Evolutionary conservation across 2,113 vertebrate species (phyloP).

Genomic region (Dendrocopos noguchii): DNA sequence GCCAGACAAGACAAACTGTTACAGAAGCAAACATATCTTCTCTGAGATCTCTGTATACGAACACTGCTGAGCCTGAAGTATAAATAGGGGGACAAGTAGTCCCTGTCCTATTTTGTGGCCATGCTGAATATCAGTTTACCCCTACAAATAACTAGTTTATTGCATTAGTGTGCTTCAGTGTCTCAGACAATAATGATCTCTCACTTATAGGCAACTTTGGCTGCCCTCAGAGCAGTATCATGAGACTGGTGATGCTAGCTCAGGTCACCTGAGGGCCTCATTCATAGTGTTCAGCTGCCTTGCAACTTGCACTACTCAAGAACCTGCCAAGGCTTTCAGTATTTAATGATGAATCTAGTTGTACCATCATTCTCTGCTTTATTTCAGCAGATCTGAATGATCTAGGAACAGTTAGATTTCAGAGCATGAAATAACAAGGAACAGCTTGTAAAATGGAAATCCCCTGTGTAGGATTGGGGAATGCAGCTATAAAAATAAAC

Average conservation of each 20-base stretch:
- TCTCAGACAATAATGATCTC: background rate
- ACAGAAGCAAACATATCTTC: background rate
- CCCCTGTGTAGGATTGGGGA: background rate
- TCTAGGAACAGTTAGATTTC: background rate
- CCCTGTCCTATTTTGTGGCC: background rate
- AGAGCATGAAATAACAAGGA: background rate
- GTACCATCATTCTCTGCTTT: background rate
- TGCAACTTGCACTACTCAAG: background rate
- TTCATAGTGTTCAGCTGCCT: background rate
- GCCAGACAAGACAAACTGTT: background rate
- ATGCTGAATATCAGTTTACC: background rate
- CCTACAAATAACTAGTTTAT: background rate
- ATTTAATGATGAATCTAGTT: background rate
- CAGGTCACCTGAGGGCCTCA: background rate
- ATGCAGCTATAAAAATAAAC: background rate
- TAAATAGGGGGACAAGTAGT: background rate
- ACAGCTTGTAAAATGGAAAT: background rate
- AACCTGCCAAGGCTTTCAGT: background rate
- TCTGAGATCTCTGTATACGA: background rate
- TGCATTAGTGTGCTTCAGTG: background rate
- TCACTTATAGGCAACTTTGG: background rate
- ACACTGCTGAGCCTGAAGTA: background rate
- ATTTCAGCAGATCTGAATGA: background rate
- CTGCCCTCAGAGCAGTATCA: background rate
- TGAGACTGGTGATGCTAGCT: background rate